Conservation (phyloP, 30 jellyfish, hydroid and myxozoan genomes). For the Sanderia malayensis region DNA sequence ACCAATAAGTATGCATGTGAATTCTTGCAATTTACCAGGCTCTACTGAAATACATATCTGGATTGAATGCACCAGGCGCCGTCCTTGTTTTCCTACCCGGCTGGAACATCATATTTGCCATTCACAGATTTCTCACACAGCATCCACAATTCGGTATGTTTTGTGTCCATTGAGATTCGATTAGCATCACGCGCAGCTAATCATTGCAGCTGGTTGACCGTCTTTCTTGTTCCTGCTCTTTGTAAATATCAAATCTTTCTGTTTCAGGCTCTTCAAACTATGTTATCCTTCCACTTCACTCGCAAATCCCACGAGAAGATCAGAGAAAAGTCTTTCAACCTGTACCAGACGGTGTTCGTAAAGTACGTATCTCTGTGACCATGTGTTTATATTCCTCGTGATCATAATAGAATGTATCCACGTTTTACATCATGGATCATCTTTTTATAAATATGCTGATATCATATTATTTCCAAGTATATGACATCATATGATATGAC, state of each 20-base stretch:
- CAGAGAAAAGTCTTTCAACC: constrained; percentile 90
- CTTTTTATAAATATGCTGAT: no score
- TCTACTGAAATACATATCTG: constrained; percentile 60
- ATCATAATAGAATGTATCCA: no score
- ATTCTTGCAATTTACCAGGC: no score
- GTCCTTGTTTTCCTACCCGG: constrained; percentile 95
- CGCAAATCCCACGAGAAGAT: constrained; percentile 98
- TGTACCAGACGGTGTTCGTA: constrained; percentile 83
- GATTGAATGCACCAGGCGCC: constrained; percentile 82
- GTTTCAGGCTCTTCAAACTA: constrained; percentile 63
- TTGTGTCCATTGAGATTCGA: no score
- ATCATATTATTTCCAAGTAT: no score
- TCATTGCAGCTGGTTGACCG: no score
- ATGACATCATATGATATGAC: no score
- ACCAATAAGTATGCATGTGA: no score
- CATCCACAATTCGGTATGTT: constrained; percentile 82
- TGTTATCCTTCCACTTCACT: constrained; percentile 82
- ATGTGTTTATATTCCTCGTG: no score
- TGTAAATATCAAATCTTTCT: not conserved
- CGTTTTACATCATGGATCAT: no score
- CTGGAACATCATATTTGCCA: constrained; percentile 76
- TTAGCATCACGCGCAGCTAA: no score
- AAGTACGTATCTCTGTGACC: no score
- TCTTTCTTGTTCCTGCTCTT: not conserved
- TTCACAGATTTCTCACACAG: constrained; percentile 69